These are phyloP conservation scores for Emydura subglobosa DNA, from an alignment of 2,113 vertebrate genomes.

Conservation along the genomic window DNA sequence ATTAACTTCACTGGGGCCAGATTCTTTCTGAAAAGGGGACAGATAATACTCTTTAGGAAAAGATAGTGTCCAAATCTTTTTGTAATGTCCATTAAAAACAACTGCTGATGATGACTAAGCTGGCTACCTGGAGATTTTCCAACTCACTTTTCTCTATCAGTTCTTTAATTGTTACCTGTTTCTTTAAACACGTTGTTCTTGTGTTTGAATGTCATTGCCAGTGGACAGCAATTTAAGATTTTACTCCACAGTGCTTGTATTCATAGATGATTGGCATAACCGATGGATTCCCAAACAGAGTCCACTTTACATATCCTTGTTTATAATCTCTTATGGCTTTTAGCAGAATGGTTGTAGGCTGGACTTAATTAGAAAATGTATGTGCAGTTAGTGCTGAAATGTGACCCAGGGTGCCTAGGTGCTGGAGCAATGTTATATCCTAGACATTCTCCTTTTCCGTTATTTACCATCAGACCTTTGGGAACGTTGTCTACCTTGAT, in stretches of 20 bases:
- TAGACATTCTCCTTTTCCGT: conserved; percentile 21
- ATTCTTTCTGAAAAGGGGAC: neutral
- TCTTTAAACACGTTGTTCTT: neutral
- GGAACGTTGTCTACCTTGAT: conserved; percentile 36
- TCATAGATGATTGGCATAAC: neutral
- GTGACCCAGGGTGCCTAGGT: neutral
- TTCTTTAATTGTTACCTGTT: neutral
- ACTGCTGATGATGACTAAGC: neutral
- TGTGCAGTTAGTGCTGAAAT: neutral
- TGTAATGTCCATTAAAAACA: neutral
- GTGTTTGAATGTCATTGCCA: neutral
- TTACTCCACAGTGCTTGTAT: fast-evolving
- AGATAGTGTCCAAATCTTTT: neutral
- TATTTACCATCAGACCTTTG: conserved; percentile 17
- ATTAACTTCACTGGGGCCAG: neutral
- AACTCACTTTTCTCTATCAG: neutral
- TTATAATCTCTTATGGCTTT: neutral
- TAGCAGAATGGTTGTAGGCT: neutral
- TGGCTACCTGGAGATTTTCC: neutral
- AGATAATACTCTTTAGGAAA: neutral
- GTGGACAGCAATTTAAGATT: fast-evolving
- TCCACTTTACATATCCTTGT: neutral
- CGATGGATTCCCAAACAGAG: neutral
- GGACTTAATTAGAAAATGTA: neutral
- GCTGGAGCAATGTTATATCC: conserved; percentile 44